Percentiles rank a stretch among this genome's conserved stretches.
phyloP scores from a whole-genome alignment of 2,797 vertebrate species.

The Pseudomugil tenellus region DNA sequence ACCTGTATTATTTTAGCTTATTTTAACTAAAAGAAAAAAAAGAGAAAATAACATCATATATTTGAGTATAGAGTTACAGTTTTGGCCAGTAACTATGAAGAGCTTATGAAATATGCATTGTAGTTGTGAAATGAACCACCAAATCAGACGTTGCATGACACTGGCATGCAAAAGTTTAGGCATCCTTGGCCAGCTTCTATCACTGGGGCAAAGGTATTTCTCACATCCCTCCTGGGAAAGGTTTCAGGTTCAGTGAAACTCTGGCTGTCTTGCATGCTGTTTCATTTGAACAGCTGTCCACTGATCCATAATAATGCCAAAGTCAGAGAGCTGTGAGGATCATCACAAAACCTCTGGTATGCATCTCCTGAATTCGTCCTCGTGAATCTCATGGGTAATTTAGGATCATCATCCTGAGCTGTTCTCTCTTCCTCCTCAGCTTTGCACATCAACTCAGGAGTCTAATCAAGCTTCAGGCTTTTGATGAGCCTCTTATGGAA shows the following conservation, averaged over 20 bases:
- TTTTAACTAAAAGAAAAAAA: conserved; percentile 14
- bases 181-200: not conserved
- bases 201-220: not conserved
- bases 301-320: not conserved
- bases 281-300: not conserved
- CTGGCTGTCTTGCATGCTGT: not conserved
- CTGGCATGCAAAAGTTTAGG: not conserved
- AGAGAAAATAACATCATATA: not conserved
- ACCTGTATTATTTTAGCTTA: conserved; percentile 21
- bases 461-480: not conserved
- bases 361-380: not conserved
- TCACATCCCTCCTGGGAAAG: not conserved
- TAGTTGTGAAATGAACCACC: conserved; percentile 11
- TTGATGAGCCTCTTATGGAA: not conserved
- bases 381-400: not conserved
- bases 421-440: not conserved
- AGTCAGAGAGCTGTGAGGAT: not conserved
- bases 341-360: not conserved
- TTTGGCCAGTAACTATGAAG: not conserved
- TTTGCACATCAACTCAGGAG: not conserved
- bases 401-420: not conserved
- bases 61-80: conserved; percentile 4
- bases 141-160: not conserved
- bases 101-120: conserved; percentile 14
- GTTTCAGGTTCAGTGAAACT: not conserved